A percentile compares a stretch with the other conserved stretches of the same genome.
Evolutionary conservation across 1,140 invertebrate species (phyloP).

Genomic region (Megathymus violae): DNA sequence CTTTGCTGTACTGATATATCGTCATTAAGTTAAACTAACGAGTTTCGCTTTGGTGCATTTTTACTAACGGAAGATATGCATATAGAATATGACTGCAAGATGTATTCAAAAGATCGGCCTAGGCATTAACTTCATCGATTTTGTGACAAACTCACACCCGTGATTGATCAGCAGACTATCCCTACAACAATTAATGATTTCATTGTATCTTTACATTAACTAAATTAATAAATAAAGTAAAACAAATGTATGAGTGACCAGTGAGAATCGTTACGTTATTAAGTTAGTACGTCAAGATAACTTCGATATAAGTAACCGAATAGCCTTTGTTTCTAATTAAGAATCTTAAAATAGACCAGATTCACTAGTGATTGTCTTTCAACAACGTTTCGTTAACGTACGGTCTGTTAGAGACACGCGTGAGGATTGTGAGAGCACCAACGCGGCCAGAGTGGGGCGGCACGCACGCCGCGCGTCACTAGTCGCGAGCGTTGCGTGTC

Average conservation of each 20-base stretch:
- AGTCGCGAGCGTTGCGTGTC: slow-evolving; percentile 87
- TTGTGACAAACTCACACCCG: too few species aligned
- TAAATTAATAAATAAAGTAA: slow-evolving; percentile 6
- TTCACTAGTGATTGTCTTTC: neutral
- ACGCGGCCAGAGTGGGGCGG: slow-evolving; percentile 89
- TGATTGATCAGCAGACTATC: too few species aligned
- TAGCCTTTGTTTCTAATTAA: slow-evolving; percentile 6
- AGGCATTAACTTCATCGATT: too few species aligned
- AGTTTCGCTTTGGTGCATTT: too few species aligned
- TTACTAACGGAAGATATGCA: too few species aligned
- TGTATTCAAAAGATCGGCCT: too few species aligned
- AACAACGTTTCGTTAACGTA: neutral
- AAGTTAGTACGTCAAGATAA: neutral
- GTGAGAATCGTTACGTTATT: slow-evolving; percentile 1
- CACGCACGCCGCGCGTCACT: slow-evolving; percentile 85
- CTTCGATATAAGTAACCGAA: slow-evolving; percentile 9
- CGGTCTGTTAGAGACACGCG: slow-evolving; percentile 85
- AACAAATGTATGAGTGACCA: slow-evolving; percentile 9
- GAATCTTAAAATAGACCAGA: neutral
- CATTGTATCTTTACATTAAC: too few species aligned
- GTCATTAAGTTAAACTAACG: too few species aligned
- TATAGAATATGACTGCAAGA: too few species aligned
- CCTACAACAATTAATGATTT: too few species aligned
- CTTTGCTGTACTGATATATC: too few species aligned
- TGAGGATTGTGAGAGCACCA: slow-evolving; percentile 90